Evolutionary conservation across 2,113 vertebrate genomes (phyloP).

Genomic region (Catagonus wagneri): DNA sequence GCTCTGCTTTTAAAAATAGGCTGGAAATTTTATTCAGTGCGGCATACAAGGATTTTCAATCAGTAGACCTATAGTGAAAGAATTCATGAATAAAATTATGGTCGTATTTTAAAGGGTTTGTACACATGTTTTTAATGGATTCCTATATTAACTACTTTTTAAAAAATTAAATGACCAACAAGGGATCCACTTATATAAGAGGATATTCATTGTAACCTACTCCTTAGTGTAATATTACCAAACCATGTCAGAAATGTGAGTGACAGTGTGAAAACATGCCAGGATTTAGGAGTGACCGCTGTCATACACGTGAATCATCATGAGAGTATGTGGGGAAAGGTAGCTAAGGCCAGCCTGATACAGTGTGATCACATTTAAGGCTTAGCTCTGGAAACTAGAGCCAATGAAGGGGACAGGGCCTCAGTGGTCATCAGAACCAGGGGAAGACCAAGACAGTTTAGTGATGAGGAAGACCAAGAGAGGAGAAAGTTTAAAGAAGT

Average conservation of each 20-base stretch:
- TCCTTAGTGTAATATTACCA: neutral
- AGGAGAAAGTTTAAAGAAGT: neutral
- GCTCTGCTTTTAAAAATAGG: conserved; percentile 24
- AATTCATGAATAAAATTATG: neutral
- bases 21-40: neutral
- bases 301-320: neutral
- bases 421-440: neutral
- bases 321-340: neutral
- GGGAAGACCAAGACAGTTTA: neutral
- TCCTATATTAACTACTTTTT: neutral
- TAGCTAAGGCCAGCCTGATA: neutral
- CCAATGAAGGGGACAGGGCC: neutral
- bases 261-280: neutral
- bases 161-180: neutral
- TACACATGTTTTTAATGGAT: neutral
- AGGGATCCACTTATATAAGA: neutral
- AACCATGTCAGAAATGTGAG: neutral
- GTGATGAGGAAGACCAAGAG: neutral
- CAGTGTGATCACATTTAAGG: neutral
- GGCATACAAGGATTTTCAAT: neutral
- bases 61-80: neutral
- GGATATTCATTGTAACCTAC: neutral
- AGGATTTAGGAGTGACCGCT: neutral
- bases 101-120: conserved; percentile 29
- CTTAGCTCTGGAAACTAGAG: neutral